These are phyloP conservation scores for Neodon shergylaensis DNA, from an alignment of 2,113 vertebrate species.

Conservation along the genomic window DNA sequence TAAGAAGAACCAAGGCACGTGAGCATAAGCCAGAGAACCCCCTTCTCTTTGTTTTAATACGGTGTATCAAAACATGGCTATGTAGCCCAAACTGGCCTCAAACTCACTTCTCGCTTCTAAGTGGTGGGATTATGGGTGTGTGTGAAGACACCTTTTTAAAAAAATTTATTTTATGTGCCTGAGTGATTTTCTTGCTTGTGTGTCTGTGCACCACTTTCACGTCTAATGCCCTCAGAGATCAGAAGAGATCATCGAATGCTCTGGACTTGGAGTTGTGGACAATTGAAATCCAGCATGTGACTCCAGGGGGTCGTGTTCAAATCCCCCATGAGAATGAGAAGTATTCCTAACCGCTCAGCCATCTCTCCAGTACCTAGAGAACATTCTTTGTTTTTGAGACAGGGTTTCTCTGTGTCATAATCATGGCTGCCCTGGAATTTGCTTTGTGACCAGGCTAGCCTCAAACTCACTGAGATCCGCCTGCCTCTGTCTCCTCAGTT, in stretches of 20 bases:
- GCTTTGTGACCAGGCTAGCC: background rate
- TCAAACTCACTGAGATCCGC: background rate
- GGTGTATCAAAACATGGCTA: background rate
- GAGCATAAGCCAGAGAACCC: background rate
- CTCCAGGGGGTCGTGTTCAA: background rate
- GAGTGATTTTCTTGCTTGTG: too few species aligned
- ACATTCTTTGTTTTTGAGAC: background rate
- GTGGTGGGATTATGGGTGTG: background rate
- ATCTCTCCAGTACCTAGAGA: background rate
- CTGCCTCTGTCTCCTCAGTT: background rate
- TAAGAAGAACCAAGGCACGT: background rate
- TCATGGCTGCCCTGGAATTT: too few species aligned
- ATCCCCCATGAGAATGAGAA: background rate
- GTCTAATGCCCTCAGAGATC: background rate
- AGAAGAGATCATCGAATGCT: background rate
- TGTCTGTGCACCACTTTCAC: too few species aligned
- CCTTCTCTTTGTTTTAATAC: background rate
- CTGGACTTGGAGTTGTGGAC: background rate
- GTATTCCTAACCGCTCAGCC: background rate
- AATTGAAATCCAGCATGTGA: background rate
- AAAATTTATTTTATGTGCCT: too few species aligned
- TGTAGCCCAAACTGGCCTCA: background rate
- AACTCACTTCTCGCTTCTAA: background rate
- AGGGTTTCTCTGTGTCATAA: too few species aligned
- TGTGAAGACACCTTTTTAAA: background rate